A percentile compares a stretch with the other conserved stretches of the same genome.
These are phyloP conservation scores for Ctenopoma multispine DNA, from an alignment of 2,797 vertebrate species.

Conservation along the genomic window DNA sequence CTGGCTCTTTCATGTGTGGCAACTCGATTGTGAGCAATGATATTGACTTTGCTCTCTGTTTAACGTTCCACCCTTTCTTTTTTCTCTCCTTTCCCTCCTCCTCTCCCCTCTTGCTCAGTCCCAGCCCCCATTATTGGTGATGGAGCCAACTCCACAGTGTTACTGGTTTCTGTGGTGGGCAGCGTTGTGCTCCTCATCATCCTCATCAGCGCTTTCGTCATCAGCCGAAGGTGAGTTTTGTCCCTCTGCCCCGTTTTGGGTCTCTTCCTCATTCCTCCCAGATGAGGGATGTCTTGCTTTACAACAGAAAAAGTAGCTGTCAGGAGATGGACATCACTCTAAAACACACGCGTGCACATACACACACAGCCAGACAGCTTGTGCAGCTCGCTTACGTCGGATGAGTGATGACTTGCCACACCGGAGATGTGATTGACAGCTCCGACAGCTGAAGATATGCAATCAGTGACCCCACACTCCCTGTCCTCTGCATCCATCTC, in stretches of 20 bases:
- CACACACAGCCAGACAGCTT: constrained; percentile 53
- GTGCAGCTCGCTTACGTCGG: constrained; percentile 31
- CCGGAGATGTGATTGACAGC: constrained; percentile 76
- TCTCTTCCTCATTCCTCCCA: constrained; percentile 38
- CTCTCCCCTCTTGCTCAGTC: constrained; percentile 78
- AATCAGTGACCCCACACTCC: constrained; percentile 77
- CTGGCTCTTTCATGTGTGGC: constrained; percentile 26
- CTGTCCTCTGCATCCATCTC: constrained; percentile 56
- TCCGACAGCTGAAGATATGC: constrained; percentile 77
- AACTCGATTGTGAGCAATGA: constrained; percentile 16
- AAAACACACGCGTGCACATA: constrained; percentile 36
- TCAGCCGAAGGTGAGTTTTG: constrained; percentile 94
- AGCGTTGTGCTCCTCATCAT: constrained; percentile 96
- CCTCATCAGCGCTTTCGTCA: constrained; percentile 95
- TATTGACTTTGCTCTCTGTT: constrained; percentile 61
- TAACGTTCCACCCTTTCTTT: not conserved
- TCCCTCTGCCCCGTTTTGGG: constrained; percentile 45
- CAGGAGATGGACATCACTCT: constrained; percentile 45
- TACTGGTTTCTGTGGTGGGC: constrained; percentile 95
- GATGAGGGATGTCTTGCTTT: constrained; percentile 70
- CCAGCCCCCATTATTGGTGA: constrained; percentile 96
- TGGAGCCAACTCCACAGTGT: constrained; percentile 94
- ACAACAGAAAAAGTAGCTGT: constrained; percentile 58
- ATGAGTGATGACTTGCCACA: constrained; percentile 78
- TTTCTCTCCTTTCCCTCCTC: not conserved